Base-by-base conservation (phyloP, 2,888 invertebrate genomes). In the Drosophila pseudotakahashii region DNA sequence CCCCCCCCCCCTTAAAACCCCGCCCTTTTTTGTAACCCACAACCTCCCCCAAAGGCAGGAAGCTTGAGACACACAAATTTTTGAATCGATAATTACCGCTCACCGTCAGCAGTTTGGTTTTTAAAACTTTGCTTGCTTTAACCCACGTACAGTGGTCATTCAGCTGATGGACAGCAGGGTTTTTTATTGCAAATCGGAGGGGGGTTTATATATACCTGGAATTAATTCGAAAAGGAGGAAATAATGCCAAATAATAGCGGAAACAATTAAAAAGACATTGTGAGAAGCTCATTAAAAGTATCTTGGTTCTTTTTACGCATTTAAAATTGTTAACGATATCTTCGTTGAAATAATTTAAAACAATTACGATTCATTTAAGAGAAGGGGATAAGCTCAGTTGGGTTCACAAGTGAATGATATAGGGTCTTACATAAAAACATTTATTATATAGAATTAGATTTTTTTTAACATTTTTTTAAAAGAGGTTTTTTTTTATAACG, bases 81-180 rank as follows among this genome's bases (percentile, higher is more conserved):
- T 58, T 58, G 32, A 73, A 71, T 71, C 74, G 70, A 71, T 71
- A 74, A 74, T 71, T 74, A 73, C 74, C 32, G 54, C 51, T 51
- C 42, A 48, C 4, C 63, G 55, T 50, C 39, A 47, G 37, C 64
- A 64, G 30, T 37, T 63, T 39, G 41, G 36, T 50, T 64, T 64
- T 55, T 3, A 41, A 63, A 50, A 63, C 45, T 55, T 39, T 53
- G 41, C 50, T 42, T 58, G 50, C 59, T 36, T 54, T 48, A 48
- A 48, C 16, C 51, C 14, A 32, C 37, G 42, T 39, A 52, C 61
- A 51, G 44, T 72, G 61, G 37, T 23, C n/a, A 23, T n/a, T 36
- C 10, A 2, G 23, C 4, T 41, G 39, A 64, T 41, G 45, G 39
- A 10, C 42, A 11, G 5, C 26, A 26, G 42, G 5, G 32, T 11